A percentile compares a stretch with the other conserved stretches of the same genome.
phyloP scores from a whole-genome alignment of 2,888 invertebrate species.

The Aquatica leii region DNA sequence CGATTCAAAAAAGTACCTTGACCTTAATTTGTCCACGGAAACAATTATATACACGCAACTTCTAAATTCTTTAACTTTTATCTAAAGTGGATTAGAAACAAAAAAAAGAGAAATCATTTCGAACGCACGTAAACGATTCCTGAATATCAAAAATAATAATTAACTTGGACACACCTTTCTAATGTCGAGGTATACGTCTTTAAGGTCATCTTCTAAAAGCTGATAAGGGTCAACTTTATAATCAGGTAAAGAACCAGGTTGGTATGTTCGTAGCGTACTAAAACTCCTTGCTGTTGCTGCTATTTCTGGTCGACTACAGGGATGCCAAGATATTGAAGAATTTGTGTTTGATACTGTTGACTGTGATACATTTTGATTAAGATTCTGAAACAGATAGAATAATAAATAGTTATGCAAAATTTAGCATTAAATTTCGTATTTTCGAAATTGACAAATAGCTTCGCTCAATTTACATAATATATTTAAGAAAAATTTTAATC shows the following conservation, averaged over 20 bases:
- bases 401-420: too few species aligned
- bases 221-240: constrained; percentile 87
- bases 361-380: constrained; percentile 29
- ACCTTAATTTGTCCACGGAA: constrained; percentile 15
- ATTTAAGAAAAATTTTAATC: too few species aligned
- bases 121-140: too few species aligned
- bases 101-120: too few species aligned
- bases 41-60: constrained; percentile 7
- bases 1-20: constrained; percentile 6
- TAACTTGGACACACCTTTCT: constrained; percentile 71
- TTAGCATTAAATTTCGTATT: too few species aligned
- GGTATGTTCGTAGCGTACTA: constrained; percentile 79
- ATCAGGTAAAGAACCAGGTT: constrained; percentile 82
- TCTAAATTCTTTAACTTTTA: not conserved
- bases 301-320: constrained; percentile 55
- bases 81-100: not conserved
- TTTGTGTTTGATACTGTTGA: constrained; percentile 25
- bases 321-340: constrained; percentile 57
- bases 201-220: constrained; percentile 85
- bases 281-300: constrained; percentile 63
- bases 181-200: constrained; percentile 86
- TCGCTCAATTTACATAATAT: too few species aligned
- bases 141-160: not conserved
- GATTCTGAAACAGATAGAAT: too few species aligned
- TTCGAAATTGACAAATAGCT: not conserved